These are phyloP conservation scores for Euleptes europaea DNA, from an alignment of 2,113 vertebrate genomes.

Conservation along the genomic window DNA sequence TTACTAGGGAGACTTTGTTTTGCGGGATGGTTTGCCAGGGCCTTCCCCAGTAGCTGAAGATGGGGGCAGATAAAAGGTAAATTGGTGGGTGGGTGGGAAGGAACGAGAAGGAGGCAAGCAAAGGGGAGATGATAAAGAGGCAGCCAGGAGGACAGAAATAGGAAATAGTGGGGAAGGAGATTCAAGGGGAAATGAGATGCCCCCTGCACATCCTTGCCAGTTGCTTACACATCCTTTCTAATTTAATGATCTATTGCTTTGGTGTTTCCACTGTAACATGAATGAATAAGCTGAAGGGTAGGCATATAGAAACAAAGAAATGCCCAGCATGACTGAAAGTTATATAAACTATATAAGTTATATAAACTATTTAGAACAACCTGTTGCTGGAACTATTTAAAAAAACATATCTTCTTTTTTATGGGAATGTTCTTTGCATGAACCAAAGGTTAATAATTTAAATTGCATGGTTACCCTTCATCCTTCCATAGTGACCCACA, in stretches of 20 bases:
- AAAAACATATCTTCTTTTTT: neutral
- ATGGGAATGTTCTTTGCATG: neutral
- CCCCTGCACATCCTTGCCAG: too few relatives aligned
- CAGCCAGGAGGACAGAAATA: too few relatives aligned
- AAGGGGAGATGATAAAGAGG: neutral
- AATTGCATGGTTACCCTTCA: conserved; percentile 21
- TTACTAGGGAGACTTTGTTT: too few relatives aligned
- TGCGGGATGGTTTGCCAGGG: too few relatives aligned
- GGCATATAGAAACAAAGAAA: neutral
- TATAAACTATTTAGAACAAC: neutral
- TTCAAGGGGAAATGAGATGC: too few relatives aligned
- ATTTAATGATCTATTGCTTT: neutral
- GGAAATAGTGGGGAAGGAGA: too few relatives aligned
- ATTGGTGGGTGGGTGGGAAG: neutral
- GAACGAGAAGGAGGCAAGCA: neutral
- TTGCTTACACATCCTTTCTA: neutral
- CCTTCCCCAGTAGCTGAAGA: too few relatives aligned
- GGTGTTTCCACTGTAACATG: neutral
- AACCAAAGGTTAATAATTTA: conserved; percentile 30
- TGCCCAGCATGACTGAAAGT: neutral
- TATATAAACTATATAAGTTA: neutral
- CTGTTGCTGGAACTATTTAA: neutral
- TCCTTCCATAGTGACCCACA: neutral
- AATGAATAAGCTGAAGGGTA: neutral
- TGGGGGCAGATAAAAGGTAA: too few relatives aligned